Percentiles rank a stretch among this genome's conserved stretches.
Evolutionary conservation across 2,113 vertebrate genomes (phyloP).

Genomic region (Pangasianodon gigas): DNA sequence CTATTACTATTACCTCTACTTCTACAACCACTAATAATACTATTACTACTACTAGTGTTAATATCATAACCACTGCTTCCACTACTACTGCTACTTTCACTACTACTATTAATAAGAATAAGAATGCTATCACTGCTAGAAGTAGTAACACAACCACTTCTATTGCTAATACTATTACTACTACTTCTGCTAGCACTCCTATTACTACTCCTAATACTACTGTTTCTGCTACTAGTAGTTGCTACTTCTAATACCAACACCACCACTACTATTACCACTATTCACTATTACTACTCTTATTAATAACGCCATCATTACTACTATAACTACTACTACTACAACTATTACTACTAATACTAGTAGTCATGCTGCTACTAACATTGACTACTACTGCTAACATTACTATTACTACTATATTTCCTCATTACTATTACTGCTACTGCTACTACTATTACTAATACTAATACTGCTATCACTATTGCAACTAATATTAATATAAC

Average conservation of each 20-base stretch:
- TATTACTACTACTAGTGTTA: neutral
- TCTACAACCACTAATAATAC: neutral
- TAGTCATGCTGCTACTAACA: too few relatives aligned
- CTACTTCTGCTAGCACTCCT: neutral
- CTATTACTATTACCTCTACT: neutral
- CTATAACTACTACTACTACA: neutral
- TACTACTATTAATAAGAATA: neutral
- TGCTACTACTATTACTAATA: too few relatives aligned
- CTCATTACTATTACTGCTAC: too few relatives aligned
- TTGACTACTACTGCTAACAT: too few relatives aligned
- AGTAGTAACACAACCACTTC: neutral
- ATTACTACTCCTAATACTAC: neutral
- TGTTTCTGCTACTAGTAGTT: neutral
- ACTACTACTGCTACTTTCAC: neutral
- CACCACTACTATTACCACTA: neutral
- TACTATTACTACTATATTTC: too few relatives aligned
- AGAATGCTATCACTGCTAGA: neutral
- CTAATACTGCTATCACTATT: too few relatives aligned
- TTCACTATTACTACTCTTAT: neutral
- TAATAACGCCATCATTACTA: neutral
- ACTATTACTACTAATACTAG: too few relatives aligned
- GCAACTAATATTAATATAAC: too few relatives aligned
- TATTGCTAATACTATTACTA: neutral
- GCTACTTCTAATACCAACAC: neutral
- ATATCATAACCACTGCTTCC: neutral